Evolutionary conservation across 1,140 invertebrate genomes (phyloP), one percentile per base, ranked within the genome.

Genomic region (Meteorus sp.): DNA sequence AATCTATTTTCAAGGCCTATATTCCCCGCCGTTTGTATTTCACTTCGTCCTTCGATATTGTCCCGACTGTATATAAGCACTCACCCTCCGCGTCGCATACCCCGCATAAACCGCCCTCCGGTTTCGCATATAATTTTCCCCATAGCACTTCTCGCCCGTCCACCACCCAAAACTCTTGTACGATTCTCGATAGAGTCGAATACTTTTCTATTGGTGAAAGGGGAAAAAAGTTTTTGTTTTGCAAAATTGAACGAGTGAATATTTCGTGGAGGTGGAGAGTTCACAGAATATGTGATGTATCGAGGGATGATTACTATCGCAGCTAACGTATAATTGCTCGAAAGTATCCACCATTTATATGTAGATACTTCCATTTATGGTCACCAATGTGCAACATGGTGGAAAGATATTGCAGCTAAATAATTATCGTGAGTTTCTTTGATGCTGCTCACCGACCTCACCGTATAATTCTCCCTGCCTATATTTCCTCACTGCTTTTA

Each of bases 381-480:
- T 71, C 63, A 67, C 64, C 61, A 70, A n/a, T 71, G 73, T 71
- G 70, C 70, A 75, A 39, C 61, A 48, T 50, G 61, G 59, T 53
- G 74, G 74, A 75, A 75, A 73, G 73, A 76, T 73, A 69, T 73
- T 72, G 66, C 64, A 67, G 63, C 63, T 66, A 70, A 73, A 67
- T 66, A 70, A n/a, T n/a, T n/a, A n/a, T n/a, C 52, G 63, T 62
- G 66, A 27, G 67, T 74, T 73, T n/a, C 74, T 76, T 76, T 76
- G 73, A 76, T 73, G 66, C 65, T 58, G 62, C 57, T 65, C 56
- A 63, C 53, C 59, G 50, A 44, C 43, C 52, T 27, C 29, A 43
- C 23, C 27, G 39, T 22, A 55, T 55, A 25, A 43, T 41, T 7
- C 39, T 27, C 52, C 31, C 44, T 43, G 15, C 39, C 23, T 43